Evolutionary conservation across 2,888 invertebrate genomes (phyloP).

Genomic region (Rhamphomyia laevipes): DNA sequence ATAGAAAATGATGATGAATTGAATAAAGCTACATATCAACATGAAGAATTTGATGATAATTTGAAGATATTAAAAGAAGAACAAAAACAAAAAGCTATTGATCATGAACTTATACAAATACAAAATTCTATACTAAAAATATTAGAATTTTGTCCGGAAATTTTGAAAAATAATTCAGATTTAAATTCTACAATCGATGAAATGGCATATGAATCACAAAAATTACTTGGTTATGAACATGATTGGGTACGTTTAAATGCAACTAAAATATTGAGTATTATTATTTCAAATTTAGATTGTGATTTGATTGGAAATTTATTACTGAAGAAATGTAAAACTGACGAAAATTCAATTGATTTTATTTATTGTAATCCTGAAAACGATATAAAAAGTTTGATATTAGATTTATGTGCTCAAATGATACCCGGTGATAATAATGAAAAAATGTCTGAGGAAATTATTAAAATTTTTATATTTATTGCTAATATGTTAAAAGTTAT

Average conservation of each 20-base stretch:
- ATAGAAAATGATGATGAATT: constrained; percentile 7
- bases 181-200: constrained; percentile 38
- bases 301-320: constrained; percentile 45
- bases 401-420: constrained; percentile 67
- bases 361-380: constrained; percentile 50
- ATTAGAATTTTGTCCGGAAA: constrained; percentile 47
- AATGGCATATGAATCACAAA: constrained; percentile 54
- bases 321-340: constrained; percentile 20
- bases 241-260: constrained; percentile 74
- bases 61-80: constrained; percentile 31
- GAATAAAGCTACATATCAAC: constrained; percentile 2
- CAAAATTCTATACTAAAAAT: constrained; percentile 60
- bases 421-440: constrained; percentile 52
- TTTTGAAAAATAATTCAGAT: constrained; percentile 40
- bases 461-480: constrained; percentile 57
- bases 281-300: constrained; percentile 52
- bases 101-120: constrained; percentile 65
- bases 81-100: constrained; percentile 50
- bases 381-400: constrained; percentile 51
- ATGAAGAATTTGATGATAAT: constrained; percentile 7
- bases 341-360: constrained; percentile 38
- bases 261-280: constrained; percentile 60
- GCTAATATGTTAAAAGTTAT: constrained; percentile 52
- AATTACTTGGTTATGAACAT: constrained; percentile 67
- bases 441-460: constrained; percentile 59